phyloP scores from a whole-genome alignment of 2,797 vertebrate genomes.

The Acanthornis magna region DNA sequence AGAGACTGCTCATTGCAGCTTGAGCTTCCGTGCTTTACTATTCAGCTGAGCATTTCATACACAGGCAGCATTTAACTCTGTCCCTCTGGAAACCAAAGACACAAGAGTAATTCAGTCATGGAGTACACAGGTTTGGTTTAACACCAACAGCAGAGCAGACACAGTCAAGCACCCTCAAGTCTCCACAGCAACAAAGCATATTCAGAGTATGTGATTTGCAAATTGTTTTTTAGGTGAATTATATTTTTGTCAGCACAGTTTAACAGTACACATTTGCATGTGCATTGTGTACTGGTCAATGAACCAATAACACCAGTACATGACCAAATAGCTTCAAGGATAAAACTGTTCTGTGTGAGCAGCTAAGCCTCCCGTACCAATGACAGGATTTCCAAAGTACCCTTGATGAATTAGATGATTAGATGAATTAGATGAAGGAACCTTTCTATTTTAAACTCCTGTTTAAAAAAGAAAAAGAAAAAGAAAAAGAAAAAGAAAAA shows the following conservation, averaged over 20 bases:
- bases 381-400: neutral
- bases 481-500: no score
- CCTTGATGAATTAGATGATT: neutral
- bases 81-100: conserved; percentile 16
- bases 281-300: neutral
- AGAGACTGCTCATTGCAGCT: neutral
- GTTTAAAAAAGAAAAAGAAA: neutral
- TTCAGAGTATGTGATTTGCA: neutral
- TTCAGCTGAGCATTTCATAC: neutral
- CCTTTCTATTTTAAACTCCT: neutral
- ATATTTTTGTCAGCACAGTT: neutral
- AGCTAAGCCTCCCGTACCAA: neutral
- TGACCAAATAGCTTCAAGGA: neutral
- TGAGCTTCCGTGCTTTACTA: neutral
- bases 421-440: neutral
- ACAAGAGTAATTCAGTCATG: neutral
- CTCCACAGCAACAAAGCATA: neutral
- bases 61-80: neutral
- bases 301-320: neutral
- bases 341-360: neutral
- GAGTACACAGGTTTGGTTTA: neutral
- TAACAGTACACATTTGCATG: neutral
- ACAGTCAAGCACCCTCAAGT: neutral
- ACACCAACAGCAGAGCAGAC: neutral
- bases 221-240: neutral